A percentile compares a stretch with the other conserved stretches of the same genome.
Conservation (phyloP, 2,113 vertebrate genomes). For the Gallinago jamesoni region DNA sequence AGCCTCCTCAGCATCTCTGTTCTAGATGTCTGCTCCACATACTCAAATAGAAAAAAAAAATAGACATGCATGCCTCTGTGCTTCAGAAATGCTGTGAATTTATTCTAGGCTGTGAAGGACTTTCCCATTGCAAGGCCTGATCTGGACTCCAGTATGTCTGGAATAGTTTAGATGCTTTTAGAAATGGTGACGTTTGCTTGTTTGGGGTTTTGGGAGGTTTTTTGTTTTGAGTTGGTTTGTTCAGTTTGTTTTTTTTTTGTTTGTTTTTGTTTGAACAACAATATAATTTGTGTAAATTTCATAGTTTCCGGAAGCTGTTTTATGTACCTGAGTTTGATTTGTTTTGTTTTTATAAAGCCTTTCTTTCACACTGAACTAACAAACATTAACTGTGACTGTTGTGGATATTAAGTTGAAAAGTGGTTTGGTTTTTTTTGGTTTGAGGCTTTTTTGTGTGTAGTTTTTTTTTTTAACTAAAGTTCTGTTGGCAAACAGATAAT, state of each 20-base stretch:
- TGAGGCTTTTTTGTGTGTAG: background rate
- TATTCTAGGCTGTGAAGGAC: background rate
- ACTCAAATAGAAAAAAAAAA: background rate
- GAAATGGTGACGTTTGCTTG: background rate
- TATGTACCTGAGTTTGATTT: background rate
- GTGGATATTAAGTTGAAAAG: background rate
- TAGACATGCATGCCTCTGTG: accelerated
- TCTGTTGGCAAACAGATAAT: background rate
- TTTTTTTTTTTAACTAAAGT: background rate
- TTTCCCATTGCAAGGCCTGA: background rate
- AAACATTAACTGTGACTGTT: background rate
- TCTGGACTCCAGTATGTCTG: background rate
- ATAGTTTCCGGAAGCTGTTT: background rate
- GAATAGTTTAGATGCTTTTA: background rate
- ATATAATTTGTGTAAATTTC: background rate
- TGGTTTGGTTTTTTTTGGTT: background rate
- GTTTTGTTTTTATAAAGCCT: background rate
- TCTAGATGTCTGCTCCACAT: background rate
- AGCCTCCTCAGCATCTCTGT: background rate
- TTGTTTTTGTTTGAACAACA: background rate
- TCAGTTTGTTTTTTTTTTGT: background rate
- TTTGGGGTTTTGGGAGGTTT: background rate
- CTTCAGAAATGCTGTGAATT: background rate
- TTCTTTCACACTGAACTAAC: background rate
- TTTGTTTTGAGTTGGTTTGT: background rate